Evolutionary conservation across 2,797 vertebrate genomes (phyloP).

Genomic region (Siniperca obscura): DNA sequence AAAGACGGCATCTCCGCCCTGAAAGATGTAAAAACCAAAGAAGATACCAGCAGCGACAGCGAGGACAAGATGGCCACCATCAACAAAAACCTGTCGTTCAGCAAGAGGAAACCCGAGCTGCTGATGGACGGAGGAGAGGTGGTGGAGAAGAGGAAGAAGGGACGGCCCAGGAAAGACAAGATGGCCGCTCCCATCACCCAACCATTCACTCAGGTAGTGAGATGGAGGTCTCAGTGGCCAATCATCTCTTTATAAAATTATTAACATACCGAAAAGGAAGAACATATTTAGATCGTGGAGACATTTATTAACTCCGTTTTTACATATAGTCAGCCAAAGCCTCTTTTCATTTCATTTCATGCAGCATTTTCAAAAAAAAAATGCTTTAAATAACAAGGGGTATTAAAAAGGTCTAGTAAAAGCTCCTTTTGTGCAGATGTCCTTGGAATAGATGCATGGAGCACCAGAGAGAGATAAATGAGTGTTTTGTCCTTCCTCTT

Average conservation of each 20-base stretch:
- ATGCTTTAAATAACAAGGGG: too few relatives aligned
- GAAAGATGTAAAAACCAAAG: conserved; percentile 89
- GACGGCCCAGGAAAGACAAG: conserved; percentile 95
- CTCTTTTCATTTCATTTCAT: not conserved
- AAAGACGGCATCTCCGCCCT: conserved; percentile 87
- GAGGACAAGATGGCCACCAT: conserved; percentile 91
- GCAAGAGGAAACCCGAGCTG: conserved; percentile 91
- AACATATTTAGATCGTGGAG: not conserved
- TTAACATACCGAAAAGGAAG: not conserved
- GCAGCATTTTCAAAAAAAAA: not conserved
- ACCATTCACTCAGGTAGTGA: conserved; percentile 85
- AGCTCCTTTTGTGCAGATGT: not conserved
- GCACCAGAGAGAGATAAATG: not conserved
- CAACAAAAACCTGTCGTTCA: conserved; percentile 88
- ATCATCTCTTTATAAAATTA: not conserved
- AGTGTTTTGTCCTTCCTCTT: not conserved
- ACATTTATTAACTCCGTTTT: not conserved
- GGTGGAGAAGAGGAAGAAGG: conserved; percentile 97
- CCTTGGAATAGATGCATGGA: not conserved
- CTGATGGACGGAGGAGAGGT: conserved; percentile 89
- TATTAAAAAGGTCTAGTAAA: not conserved
- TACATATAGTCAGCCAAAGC: not conserved
- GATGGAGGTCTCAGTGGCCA: not conserved
- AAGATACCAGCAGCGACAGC: conserved; percentile 97
- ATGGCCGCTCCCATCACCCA: conserved; percentile 86